Evolutionary conservation across 2,113 vertebrate genomes (phyloP).

Genomic region (Typhlomys cinereus): DNA sequence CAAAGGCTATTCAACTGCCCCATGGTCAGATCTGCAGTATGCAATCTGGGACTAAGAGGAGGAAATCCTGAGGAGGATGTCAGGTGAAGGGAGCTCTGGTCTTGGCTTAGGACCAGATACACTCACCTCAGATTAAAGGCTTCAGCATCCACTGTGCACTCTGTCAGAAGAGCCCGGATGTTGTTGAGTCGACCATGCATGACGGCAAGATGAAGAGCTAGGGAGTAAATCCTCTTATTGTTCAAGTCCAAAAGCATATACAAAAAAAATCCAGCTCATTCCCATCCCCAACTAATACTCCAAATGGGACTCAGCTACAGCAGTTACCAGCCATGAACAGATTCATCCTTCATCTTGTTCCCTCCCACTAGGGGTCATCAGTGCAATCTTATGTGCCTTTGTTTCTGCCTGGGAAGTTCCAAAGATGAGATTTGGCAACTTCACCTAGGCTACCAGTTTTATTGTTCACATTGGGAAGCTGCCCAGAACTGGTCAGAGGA

Average conservation of each 20-base stretch:
- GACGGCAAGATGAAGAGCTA: constrained; percentile 97
- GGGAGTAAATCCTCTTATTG: constrained; percentile 40
- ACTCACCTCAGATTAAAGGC: constrained; percentile 96
- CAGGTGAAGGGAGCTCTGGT: neutral
- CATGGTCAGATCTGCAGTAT: neutral
- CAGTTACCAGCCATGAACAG: neutral
- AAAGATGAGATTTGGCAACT: neutral
- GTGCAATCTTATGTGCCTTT: neutral
- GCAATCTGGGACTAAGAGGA: neutral
- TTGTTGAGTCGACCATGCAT: constrained; percentile 98
- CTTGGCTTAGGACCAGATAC: neutral
- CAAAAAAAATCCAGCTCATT: neutral
- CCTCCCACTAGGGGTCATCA: neutral
- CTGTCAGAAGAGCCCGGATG: constrained; percentile 95
- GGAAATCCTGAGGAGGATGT: neutral
- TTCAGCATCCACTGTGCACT: constrained; percentile 97
- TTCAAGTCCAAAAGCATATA: neutral
- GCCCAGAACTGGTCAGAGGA: neutral
- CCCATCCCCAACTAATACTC: neutral
- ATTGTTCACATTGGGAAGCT: neutral
- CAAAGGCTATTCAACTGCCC: neutral
- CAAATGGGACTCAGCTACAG: neutral
- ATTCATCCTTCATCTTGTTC: neutral
- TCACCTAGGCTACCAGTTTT: neutral
- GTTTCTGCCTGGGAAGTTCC: neutral